Conservation (phyloP, 2,797 vertebrate genomes). For the Arnoldichthys spilopterus region DNA sequence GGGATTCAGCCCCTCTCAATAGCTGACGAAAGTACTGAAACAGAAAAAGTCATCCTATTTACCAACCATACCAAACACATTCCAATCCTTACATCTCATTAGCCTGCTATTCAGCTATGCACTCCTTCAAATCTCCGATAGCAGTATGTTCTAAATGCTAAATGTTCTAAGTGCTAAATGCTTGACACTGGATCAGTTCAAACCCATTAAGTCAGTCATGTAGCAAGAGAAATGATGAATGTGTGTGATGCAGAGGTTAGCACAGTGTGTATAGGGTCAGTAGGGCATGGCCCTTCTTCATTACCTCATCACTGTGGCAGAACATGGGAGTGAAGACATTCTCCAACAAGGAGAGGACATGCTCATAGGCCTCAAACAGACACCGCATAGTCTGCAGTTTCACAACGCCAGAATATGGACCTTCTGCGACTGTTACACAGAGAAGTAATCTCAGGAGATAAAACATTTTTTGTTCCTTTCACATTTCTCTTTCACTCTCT, state of each 20-base stretch:
- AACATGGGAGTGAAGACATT: slow-evolving; percentile 97
- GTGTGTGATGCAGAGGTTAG: slow-evolving; percentile 2
- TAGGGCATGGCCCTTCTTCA: neutral
- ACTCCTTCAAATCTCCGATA: neutral
- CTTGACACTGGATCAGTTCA: slow-evolving; percentile 35
- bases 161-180: slow-evolving; percentile 6
- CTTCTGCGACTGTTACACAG: slow-evolving; percentile 85
- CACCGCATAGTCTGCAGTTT: slow-evolving; percentile 97
- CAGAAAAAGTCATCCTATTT: neutral
- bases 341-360: slow-evolving; percentile 94
- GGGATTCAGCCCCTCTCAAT: slow-evolving; percentile 93
- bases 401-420: slow-evolving; percentile 87
- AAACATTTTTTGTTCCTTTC: neutral
- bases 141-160: neutral
- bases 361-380: slow-evolving; percentile 97
- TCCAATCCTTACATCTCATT: neutral
- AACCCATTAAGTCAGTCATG: slow-evolving; percentile 62
- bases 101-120: neutral
- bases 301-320: slow-evolving; percentile 97
- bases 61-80: neutral
- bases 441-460: neutral
- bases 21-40: slow-evolving; percentile 94
- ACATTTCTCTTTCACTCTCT: neutral
- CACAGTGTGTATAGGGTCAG: neutral
- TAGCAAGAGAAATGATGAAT: slow-evolving; percentile 51